A percentile compares a stretch with the other conserved stretches of the same genome.
Evolutionary conservation across 1,140 invertebrate species (phyloP).

Genomic region (Paralvinella palmiformis): DNA sequence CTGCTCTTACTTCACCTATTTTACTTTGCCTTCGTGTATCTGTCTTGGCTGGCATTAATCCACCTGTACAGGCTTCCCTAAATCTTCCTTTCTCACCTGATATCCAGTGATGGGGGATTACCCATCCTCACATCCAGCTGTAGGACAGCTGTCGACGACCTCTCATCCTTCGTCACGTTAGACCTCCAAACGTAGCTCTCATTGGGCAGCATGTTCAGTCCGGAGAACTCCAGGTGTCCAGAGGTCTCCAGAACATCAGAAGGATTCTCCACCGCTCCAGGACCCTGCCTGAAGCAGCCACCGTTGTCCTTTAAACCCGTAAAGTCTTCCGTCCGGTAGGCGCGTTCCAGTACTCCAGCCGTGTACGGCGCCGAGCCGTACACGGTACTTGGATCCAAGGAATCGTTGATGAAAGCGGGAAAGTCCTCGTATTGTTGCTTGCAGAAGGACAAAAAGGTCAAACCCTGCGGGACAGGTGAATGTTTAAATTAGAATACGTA

Average conservation of each 20-base stretch:
- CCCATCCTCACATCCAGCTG: slow-evolving; percentile 11
- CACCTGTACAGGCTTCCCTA: too few relatives aligned
- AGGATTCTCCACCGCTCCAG: not conserved
- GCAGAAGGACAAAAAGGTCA: too few relatives aligned
- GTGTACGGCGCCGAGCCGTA: not conserved
- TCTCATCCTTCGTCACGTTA: slow-evolving; percentile 6
- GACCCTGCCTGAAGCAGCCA: slow-evolving; percentile 28
- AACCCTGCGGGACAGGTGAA: too few relatives aligned
- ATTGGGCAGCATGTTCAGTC: not conserved
- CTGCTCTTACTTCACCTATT: too few relatives aligned
- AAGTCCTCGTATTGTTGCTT: too few relatives aligned
- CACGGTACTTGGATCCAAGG: too few relatives aligned
- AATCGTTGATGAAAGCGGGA: too few relatives aligned
- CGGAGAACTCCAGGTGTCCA: not conserved
- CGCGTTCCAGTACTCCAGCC: too few relatives aligned
- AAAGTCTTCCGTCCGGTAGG: not conserved
- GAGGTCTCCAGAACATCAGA: too few relatives aligned
- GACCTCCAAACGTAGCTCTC: slow-evolving; percentile 25
- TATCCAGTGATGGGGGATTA: slow-evolving; percentile 7
- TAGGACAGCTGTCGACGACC: not conserved
- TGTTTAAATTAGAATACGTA: too few relatives aligned
- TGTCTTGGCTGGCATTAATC: too few relatives aligned
- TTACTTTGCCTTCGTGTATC: too few relatives aligned
- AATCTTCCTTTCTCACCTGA: slow-evolving; percentile 11
- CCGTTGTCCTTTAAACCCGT: slow-evolving; percentile 18